Percentiles rank a stretch among this genome's conserved stretches.
Conservation (phyloP, 2,113 vertebrate genomes). For the Myiozetetes cayanensis region DNA sequence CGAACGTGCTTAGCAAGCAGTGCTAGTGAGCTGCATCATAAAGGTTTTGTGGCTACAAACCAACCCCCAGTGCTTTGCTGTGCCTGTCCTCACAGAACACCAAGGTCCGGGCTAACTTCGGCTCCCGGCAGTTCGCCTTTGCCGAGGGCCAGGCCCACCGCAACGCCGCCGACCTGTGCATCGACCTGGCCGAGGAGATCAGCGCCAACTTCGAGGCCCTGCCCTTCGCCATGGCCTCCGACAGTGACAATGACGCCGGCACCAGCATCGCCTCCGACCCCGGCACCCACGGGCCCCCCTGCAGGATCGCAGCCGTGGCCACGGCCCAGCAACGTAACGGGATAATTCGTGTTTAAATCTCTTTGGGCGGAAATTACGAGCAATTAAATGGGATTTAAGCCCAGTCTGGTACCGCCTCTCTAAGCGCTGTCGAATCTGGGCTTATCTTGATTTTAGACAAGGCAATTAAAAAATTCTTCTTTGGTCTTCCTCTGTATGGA, state of each 20-base stretch:
- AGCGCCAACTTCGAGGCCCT: conserved; percentile 97
- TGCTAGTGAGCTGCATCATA: no score
- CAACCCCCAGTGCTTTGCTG: not conserved
- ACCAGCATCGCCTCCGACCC: conserved; percentile 94
- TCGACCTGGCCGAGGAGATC: conserved; percentile 96
- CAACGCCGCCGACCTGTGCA: conserved; percentile 92
- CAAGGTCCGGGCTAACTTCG: conserved; percentile 96
- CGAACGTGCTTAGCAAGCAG: not conserved
- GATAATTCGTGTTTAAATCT: not conserved
- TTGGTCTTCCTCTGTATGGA: not conserved
- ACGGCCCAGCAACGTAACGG: conserved; percentile 88
- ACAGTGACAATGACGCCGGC: conserved; percentile 96
- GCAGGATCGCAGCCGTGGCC: conserved; percentile 91
- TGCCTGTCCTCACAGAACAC: conserved; percentile 82
- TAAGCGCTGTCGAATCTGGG: not conserved
- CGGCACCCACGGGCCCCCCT: conserved; percentile 91
- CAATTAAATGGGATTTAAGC: not conserved
- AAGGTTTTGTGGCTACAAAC: no score
- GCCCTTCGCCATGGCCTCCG: conserved; percentile 97
- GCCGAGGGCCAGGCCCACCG: conserved; percentile 96
- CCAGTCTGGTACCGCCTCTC: not conserved
- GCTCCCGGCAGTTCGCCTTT: conserved; percentile 88
- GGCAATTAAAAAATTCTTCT: not conserved
- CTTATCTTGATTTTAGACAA: not conserved
- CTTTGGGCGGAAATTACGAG: not conserved